Evolutionary conservation across 2,113 vertebrate species (phyloP), one percentile per base, ranked within the genome.

Genomic region (Halcyon senegalensis): DNA sequence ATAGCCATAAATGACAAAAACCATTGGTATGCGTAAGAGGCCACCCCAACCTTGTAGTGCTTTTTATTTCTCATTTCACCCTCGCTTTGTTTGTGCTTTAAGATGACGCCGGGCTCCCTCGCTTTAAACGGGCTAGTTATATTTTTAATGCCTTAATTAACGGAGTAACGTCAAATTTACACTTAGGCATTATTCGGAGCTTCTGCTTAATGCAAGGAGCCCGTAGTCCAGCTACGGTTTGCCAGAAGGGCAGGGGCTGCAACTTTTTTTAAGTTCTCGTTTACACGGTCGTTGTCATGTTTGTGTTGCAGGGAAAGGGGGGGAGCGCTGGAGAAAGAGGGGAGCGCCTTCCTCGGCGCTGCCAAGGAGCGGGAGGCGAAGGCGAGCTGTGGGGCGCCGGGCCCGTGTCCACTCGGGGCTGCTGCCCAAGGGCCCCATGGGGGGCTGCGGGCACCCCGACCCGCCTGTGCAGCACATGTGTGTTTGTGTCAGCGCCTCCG

Each of bases 11-110:
- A 98, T 98, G 98, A 98, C 98, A 99, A 98, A 98, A 98, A 98
- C 97, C 98, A 98, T 99, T 98, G 98, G 98, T 98, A 98, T 98
- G 98, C 98, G 98, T 98, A 99, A 98, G 98, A 98, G 98, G 98
- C 98, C 98, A 98, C 98, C 97, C 98, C 97, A 97, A 97, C 97
- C 97, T 95, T 93, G 97, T 89, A 98, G 97, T 76, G 97, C 96
- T 98, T 98, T 98, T 96, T 97, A 97, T 97, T 97, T 97, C 97
- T 97, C 89, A 93, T 97, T 98, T 98, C 95, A 83, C 91, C 79
- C 85, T 92, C 73, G 97, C 97, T 98, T 98, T 98, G 97, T 98
- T 98, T 98, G 98, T 97, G 96, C 98, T 98, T 97, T 97, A 97
- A 98, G 98, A 98, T 98, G 98, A 98, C 98, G 98, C 97, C 96